Percentiles rank a stretch among this genome's conserved stretches.
Evolutionary conservation across 2,797 vertebrate genomes (phyloP).

Genomic region (Tympanoctomys barrerae): DNA sequence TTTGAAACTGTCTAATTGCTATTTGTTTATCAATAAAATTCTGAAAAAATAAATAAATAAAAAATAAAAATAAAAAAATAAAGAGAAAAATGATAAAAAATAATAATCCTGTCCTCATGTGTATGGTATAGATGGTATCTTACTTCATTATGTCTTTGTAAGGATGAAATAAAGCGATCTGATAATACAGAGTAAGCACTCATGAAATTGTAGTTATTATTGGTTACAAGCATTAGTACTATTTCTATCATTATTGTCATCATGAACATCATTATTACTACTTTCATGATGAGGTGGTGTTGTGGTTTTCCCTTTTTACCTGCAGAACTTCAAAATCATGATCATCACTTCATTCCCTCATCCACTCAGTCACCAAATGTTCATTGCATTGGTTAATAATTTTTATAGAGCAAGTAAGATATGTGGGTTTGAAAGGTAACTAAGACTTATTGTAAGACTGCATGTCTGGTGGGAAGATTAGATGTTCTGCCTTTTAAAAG

Average conservation of each 20-base stretch:
- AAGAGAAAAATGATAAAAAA: too few relatives aligned
- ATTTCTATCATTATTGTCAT: background rate
- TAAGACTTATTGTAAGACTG: background rate
- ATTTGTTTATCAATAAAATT: too few relatives aligned
- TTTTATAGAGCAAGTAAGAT: background rate
- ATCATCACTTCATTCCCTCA: slow-evolving; percentile 7
- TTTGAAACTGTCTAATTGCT: too few relatives aligned
- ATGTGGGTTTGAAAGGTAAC: background rate
- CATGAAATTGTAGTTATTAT: background rate
- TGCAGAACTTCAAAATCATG: background rate
- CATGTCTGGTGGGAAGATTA: background rate
- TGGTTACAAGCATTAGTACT: background rate
- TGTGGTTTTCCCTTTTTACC: background rate
- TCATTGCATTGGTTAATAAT: background rate
- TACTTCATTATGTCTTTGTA: background rate
- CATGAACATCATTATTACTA: background rate
- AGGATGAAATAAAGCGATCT: slow-evolving; percentile 9
- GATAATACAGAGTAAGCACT: background rate
- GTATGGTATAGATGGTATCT: background rate
- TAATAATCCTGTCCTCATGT: background rate
- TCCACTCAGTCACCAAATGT: background rate
- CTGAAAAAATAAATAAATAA: too few relatives aligned
- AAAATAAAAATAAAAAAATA: too few relatives aligned
- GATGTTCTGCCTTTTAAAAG: background rate
- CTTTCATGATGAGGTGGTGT: background rate